phyloP scores from a whole-genome alignment of 2,888 invertebrate genomes.

The Drosophila heteroneura region DNA sequence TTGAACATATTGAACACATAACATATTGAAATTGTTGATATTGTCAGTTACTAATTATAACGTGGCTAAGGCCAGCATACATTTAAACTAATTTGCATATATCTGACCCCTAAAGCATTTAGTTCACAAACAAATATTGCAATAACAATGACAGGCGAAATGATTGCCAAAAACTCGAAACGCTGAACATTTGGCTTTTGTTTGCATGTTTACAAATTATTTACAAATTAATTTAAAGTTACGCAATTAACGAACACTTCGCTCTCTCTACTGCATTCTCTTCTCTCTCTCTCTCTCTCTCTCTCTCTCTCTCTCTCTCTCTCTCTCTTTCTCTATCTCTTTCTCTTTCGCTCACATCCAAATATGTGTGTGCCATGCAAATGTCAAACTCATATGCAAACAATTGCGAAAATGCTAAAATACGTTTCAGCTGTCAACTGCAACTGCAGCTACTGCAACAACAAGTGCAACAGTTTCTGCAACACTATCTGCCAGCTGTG shows the following conservation, averaged over 20 bases:
- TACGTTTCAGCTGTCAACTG: conserved; percentile 51
- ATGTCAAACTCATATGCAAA: conserved; percentile 73
- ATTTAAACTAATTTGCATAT: conserved; percentile 39
- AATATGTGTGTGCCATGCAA: conserved; percentile 50
- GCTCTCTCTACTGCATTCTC: background rate
- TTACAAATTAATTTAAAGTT: conserved; percentile 71
- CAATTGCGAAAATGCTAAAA: conserved; percentile 57
- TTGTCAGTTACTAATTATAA: conserved; percentile 26
- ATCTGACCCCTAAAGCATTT: conserved; percentile 9
- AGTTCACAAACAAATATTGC: conserved; percentile 22
- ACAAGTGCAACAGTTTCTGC: conserved; percentile 48
- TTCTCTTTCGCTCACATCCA: background rate
- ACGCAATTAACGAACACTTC: conserved; percentile 50
- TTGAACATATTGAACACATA: background rate
- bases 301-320: background rate
- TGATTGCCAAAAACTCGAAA: background rate
- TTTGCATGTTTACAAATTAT: conserved; percentile 59
- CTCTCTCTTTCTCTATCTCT: background rate
- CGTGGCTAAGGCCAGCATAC: background rate
- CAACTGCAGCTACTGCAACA: conserved; percentile 28
- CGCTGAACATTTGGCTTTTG: conserved; percentile 23
- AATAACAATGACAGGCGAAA: conserved; percentile 23
- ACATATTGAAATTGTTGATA: conserved; percentile 4
- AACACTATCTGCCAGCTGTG: conserved; percentile 58
- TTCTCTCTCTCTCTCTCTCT: background rate